Evolutionary conservation across 2,797 vertebrate species (phyloP), one percentile per base, ranked within the genome.

Genomic region (Molossus molossus): DNA sequence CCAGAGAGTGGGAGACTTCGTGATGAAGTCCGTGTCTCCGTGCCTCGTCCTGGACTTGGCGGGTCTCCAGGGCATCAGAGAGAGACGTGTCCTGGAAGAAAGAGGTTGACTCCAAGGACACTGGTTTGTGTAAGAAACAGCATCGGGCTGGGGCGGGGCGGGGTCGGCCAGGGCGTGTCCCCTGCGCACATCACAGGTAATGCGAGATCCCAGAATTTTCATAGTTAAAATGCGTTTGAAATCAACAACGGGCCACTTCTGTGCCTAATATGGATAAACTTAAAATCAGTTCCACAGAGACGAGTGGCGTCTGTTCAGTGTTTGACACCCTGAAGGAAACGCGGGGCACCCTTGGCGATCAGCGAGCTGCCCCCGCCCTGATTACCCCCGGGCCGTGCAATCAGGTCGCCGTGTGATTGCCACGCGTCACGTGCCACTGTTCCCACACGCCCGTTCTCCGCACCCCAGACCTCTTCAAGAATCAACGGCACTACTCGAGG

Each of bases 361-460:
- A 95, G 85, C 95, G 89, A 96, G 97, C 94, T 91, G 93, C 87
- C 97, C 94, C 94, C 88, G 0, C 90, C 94, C 96, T 98, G 97
- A 98, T 98, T 98, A 96, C 93, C 77, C 87, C 95, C 94, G 94
- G 95, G 90, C 70, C 55, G 76, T 96, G 96, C 97, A 98, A 96
- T 98, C 98, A 98, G 75, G 88, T 92, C 72, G 50, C 96, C 90
- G 95, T 96, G 79, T 96, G 98, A 98, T 98, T 95, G 96, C 86
- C 93, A 80, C 96, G 92, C 97, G 97, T 98, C 97, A 97, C 87
- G 87, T 95, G 94, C 93, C 97, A 96, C 96, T 96, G 96, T 97
- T 98, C 96, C 97, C 96, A 97, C 89, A 95, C 83, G 94, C 95
- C 94, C 91, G 53, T 64, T 92, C 90, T 96, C 96, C 97, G 94